Conservation (phyloP, 2,113 vertebrate genomes). For the Poicephalus meyeri region DNA sequence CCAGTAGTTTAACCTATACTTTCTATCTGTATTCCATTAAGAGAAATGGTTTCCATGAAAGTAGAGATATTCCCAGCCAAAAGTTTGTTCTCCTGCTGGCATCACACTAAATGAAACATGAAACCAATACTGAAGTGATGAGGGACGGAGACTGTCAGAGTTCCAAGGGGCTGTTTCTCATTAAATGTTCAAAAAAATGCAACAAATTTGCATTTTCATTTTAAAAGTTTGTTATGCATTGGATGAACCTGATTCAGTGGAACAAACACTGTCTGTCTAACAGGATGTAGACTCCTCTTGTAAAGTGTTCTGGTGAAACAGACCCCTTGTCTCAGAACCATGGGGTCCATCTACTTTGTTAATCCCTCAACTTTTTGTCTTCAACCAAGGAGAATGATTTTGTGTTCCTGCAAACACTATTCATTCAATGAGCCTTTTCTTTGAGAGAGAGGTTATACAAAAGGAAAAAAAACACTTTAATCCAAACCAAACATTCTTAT, state of each 20-base stretch:
- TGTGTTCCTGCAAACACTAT: not conserved
- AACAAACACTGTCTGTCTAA: not conserved
- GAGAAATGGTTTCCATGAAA: not conserved
- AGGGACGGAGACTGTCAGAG: not conserved
- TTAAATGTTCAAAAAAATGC: not conserved
- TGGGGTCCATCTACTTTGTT: not conserved
- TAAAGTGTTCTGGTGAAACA: not conserved
- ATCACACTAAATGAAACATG: not conserved
- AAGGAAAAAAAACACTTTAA: not conserved
- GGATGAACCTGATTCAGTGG: not conserved
- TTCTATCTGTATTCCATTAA: not conserved
- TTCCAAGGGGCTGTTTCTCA: not conserved
- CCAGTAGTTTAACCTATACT: not conserved
- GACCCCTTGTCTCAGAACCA: not conserved
- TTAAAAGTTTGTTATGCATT: not conserved
- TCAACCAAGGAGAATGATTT: not conserved
- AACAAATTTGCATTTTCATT: not conserved
- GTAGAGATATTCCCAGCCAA: not conserved
- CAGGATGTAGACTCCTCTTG: not conserved
- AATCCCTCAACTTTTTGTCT: not conserved
- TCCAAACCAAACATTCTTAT: slow-evolving; percentile 14
- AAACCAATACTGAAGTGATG: not conserved
- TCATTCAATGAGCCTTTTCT: not conserved
- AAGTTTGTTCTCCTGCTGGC: not conserved
- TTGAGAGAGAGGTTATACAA: not conserved